A percentile compares a stretch with the other conserved stretches of the same genome.
These are phyloP conservation scores for Bombus balteatus DNA, from an alignment of 1,140 invertebrate species.

Conservation along the genomic window DNA sequence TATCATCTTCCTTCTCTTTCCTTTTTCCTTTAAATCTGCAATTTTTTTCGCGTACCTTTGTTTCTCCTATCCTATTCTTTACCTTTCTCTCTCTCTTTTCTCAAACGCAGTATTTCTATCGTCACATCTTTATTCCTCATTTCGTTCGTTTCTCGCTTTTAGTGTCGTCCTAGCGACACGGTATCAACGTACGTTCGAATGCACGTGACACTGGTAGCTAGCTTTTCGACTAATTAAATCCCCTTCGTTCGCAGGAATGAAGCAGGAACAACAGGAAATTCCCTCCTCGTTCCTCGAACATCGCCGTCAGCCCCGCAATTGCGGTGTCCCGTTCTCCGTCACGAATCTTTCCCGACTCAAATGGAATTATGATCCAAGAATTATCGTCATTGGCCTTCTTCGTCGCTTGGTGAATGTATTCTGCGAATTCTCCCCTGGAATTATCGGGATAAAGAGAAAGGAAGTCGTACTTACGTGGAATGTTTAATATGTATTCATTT, in stretches of 20 bases:
- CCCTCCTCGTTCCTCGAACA: neutral
- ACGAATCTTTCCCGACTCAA: constrained; percentile 4
- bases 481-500: neutral
- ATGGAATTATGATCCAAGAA: constrained; percentile 37
- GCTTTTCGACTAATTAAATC: constrained; percentile 55
- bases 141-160: neutral
- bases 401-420: neutral
- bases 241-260: constrained; percentile 27
- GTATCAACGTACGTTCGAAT: constrained; percentile 11
- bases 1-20: neutral
- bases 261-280: constrained; percentile 29
- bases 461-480: neutral
- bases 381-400: constrained; percentile 6
- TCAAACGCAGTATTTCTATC: neutral
- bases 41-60: neutral
- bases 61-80: neutral
- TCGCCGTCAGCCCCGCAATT: constrained; percentile 6
- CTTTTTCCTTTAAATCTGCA: neutral
- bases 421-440: neutral
- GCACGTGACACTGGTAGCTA: neutral
- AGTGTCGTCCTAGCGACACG: neutral
- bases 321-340: constrained; percentile 18
- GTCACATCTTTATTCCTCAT: neutral
- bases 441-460: neutral
- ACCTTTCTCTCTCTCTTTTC: neutral